A percentile compares a stretch with the other conserved stretches of the same genome.
Conservation (phyloP, 2,888 invertebrate genomes). For the Oxyscelio sp. region DNA sequence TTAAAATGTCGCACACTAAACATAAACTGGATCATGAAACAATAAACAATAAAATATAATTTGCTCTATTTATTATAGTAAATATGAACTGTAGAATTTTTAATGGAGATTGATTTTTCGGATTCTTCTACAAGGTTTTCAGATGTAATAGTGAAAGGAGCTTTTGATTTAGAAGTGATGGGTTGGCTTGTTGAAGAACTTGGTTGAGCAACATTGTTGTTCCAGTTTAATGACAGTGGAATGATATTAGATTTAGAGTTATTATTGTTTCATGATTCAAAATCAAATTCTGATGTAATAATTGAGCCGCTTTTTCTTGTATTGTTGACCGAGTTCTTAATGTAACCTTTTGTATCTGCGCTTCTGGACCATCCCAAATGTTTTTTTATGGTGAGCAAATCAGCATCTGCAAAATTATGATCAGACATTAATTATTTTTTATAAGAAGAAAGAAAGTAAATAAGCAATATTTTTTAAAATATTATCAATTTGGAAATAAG, state of each 20-base stretch:
- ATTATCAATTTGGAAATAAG: constrained; percentile 9
- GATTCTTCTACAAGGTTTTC: neutral
- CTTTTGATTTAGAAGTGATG: constrained; percentile 6
- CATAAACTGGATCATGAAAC: neutral
- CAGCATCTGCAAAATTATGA: constrained; percentile 17
- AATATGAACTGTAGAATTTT: neutral
- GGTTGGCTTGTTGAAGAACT: neutral
- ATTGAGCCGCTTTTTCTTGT: constrained; percentile 23
- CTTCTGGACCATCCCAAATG: constrained; percentile 23
- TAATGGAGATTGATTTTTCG: neutral
- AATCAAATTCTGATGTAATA: constrained; percentile 17
- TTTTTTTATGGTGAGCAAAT: constrained; percentile 24
- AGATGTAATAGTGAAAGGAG: constrained; percentile 12
- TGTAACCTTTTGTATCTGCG: constrained; percentile 26
- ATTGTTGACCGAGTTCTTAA: constrained; percentile 21
- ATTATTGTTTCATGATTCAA: constrained; percentile 7
- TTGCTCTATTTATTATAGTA: constrained; percentile 3
- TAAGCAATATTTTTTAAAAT: neutral
- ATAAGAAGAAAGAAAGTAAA: constrained; percentile 24
- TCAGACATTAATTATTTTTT: constrained; percentile 19
- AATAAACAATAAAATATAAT: neutral
- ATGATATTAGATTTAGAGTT: neutral
- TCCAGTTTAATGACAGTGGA: constrained; percentile 2
- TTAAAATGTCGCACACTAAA: neutral
- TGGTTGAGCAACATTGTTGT: constrained; percentile 1